phyloP scores from a whole-genome alignment of 2,797 vertebrate genomes.

The Delichon dasypus region DNA sequence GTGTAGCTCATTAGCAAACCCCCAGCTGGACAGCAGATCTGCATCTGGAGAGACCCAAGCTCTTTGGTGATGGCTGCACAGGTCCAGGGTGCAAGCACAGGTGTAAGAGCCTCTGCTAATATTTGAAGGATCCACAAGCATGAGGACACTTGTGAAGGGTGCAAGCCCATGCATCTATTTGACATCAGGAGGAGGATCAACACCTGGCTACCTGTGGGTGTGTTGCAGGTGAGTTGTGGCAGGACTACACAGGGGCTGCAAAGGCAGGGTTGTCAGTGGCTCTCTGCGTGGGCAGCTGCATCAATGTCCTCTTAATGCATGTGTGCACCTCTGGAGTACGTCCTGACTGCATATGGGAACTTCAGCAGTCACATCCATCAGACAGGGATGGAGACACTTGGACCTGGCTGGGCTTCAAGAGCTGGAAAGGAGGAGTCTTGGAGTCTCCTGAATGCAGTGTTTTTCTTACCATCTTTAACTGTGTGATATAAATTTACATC shows the following conservation, averaged over 20 bases:
- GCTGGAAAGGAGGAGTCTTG: neutral
- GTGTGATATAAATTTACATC: neutral
- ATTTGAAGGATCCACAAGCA: neutral
- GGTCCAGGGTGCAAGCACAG: neutral
- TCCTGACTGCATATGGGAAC: neutral
- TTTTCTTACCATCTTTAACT: neutral
- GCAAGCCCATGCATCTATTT: neutral
- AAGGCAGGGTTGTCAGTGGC: rapidly evolving
- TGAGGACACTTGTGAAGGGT: neutral
- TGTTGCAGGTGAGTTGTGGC: neutral
- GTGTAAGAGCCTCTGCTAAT: neutral
- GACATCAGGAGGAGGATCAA: neutral
- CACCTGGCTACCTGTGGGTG: neutral
- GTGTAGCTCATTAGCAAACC: neutral
- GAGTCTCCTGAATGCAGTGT: neutral
- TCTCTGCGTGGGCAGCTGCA: neutral
- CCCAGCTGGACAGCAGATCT: neutral
- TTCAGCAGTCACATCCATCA: neutral
- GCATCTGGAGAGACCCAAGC: neutral
- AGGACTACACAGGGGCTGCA: rapidly evolving
- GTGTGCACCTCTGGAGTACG: neutral
- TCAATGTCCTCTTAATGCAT: rapidly evolving
- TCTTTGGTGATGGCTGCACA: neutral
- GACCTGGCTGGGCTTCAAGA: neutral
- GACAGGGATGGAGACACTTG: neutral